Percentiles rank a stretch among this genome's conserved stretches.
Evolutionary conservation across 2,888 invertebrate species (phyloP).

Genomic region (Unio delphinus): DNA sequence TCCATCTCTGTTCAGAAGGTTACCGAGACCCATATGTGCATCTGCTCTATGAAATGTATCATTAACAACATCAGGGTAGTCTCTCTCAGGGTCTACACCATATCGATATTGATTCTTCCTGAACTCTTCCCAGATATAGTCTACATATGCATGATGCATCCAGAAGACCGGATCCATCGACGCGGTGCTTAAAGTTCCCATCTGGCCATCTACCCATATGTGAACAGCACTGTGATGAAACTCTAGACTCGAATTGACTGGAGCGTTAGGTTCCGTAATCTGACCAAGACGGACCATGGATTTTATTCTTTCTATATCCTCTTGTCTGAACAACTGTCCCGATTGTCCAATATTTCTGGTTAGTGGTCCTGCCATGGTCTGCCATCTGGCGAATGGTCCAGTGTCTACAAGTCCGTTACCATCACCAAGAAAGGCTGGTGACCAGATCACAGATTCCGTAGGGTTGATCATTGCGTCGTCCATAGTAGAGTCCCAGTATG

Average conservation of each 20-base stretch:
- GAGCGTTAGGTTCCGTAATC: conserved; percentile 44
- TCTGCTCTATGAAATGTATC: conserved; percentile 37
- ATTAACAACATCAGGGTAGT: conserved; percentile 46
- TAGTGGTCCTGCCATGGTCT: conserved; percentile 47
- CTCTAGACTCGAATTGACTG: conserved; percentile 52
- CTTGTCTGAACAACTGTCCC: conserved; percentile 42
- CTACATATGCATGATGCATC: conserved; percentile 56
- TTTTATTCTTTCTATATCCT: conserved; percentile 40
- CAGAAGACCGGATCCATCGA: conserved; percentile 59
- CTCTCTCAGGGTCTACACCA: conserved; percentile 39
- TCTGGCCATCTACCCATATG: conserved; percentile 55
- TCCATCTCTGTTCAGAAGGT: conserved; percentile 53
- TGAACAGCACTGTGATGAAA: conserved; percentile 60
- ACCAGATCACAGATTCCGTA: conserved; percentile 49
- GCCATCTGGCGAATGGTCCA: conserved; percentile 60
- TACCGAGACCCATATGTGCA: conserved; percentile 48
- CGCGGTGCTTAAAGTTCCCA: conserved; percentile 53
- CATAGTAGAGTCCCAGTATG: conserved; percentile 60
- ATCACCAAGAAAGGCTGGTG: conserved; percentile 48
- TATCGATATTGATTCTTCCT: conserved; percentile 33
- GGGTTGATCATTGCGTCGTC: conserved; percentile 48
- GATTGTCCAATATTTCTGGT: conserved; percentile 51
- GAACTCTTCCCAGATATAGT: conserved; percentile 58
- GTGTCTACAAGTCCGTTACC: conserved; percentile 48
- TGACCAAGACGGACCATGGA: conserved; percentile 25